Evolutionary conservation across 2,888 invertebrate species (phyloP), one percentile per base, ranked within the genome.

Genomic region (Macrostomum cliftonense): DNA sequence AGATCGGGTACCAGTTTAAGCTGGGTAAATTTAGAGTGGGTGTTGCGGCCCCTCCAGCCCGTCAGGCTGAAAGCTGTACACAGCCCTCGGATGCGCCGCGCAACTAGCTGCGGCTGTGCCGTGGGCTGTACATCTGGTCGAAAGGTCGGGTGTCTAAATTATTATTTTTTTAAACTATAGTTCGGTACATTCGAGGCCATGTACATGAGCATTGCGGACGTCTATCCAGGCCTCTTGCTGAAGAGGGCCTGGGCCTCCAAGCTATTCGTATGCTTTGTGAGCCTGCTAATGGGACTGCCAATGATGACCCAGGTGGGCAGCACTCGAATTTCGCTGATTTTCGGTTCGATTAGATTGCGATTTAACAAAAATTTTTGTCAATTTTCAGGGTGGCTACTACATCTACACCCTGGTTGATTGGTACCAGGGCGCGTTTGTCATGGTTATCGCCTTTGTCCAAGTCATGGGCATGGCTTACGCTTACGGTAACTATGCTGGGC

Each of bases 181-280:
- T 84, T 85, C 67, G 83, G 83, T 2, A 82, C 82, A 63, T 78
- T 83, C 55, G 83, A 85, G 70, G 78, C 82, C 0, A 76, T 82
- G 12, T 77, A 81, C 46, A 77, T 80, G 7, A 81, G 82, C 2
- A 63, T 84, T 1, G 68, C 79, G n/a, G 83, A 84, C 61, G 82
- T 83, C 59, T 78, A 77, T 57, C 77, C 78, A 0, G 46, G 58
- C 12, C 28, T 28, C 28, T 59, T 59, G 36, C 62, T 80, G 21
- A 52, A 61, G 39, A 66, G 70, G 12, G 72, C 75, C 50, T 69
- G 71, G 42, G 51, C 75, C 1, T 75, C 82, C 14, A 78, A 80
- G 0, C 70, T 79, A 1, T 19, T 72, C 0, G 74, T 77, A 0
- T 79, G 82, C 57, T 49, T 77, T 2, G 44, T 75, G 1, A 76